These are phyloP conservation scores for Tryphoninae sp. DNA, from an alignment of 2,888 invertebrate species.

Conservation along the genomic window DNA sequence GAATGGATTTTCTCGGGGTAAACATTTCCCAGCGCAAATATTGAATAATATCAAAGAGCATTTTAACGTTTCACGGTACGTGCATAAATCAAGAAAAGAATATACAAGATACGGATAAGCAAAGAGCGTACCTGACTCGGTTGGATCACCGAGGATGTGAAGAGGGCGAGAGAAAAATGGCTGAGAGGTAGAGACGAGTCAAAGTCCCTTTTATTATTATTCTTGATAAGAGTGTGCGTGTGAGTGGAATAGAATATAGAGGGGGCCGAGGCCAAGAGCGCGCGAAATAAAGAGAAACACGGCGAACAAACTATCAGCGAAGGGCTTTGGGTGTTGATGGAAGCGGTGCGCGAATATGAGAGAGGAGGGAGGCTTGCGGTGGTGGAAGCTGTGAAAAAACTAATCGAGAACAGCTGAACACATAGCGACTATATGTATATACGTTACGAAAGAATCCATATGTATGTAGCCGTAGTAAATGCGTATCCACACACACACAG, in stretches of 20 bases:
- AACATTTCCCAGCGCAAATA: constrained; percentile 8
- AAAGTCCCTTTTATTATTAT: constrained; percentile 48
- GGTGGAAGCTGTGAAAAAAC: constrained; percentile 39
- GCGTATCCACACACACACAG: neutral
- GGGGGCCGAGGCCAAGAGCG: constrained; percentile 9
- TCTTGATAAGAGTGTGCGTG: constrained; percentile 23
- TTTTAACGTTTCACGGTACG: neutral
- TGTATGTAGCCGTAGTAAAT: neutral
- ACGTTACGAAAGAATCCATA: neutral
- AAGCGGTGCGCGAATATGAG: constrained; percentile 26
- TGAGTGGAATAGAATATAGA: constrained; percentile 17
- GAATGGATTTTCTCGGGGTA: neutral
- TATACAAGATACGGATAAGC: constrained; percentile 23
- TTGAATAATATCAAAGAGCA: constrained; percentile 27
- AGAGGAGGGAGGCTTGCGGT: neutral
- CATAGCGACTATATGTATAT: constrained; percentile 3
- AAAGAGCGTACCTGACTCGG: neutral
- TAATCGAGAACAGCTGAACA: constrained; percentile 22
- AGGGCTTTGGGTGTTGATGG: constrained; percentile 43
- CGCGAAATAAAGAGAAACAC: constrained; percentile 38
- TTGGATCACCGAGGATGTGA: constrained; percentile 15
- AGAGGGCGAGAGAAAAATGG: constrained; percentile 9
- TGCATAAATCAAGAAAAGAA: constrained; percentile 2
- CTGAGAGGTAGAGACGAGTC: constrained; percentile 17
- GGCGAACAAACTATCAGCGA: constrained; percentile 12